Evolutionary conservation across 2,113 vertebrate genomes (phyloP).

Genomic region (Spheniscus mendiculus): DNA sequence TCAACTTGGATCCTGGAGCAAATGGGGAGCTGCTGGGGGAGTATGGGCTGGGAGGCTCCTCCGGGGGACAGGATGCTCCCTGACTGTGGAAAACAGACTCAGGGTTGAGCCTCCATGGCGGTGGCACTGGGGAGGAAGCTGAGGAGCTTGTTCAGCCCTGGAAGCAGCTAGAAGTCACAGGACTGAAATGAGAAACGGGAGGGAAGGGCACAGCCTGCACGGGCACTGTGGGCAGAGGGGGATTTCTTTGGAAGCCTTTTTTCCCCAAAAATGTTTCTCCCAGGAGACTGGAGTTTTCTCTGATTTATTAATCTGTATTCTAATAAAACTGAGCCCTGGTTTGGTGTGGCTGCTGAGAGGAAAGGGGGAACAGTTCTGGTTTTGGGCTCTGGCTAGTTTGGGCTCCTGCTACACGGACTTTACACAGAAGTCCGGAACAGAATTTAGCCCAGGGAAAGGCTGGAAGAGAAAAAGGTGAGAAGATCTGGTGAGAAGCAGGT

Average conservation of each 20-base stretch:
- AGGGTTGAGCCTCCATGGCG: fast-evolving
- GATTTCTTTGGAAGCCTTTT: background rate
- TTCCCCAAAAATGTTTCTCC: fast-evolving
- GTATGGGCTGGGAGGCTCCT: background rate
- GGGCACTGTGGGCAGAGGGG: background rate
- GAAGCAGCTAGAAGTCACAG: background rate
- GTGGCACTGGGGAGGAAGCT: background rate
- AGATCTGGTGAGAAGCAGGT: background rate
- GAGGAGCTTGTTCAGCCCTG: background rate
- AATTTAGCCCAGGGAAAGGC: background rate
- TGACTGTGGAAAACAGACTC: background rate
- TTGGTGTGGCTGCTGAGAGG: background rate
- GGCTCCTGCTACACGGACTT: background rate
- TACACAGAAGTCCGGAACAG: background rate
- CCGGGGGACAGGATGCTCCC: background rate
- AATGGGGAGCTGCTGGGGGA: background rate
- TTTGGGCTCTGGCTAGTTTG: background rate
- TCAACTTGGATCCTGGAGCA: background rate
- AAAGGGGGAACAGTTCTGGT: background rate
- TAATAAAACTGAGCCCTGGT: background rate
- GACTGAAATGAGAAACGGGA: background rate
- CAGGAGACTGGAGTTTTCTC: background rate
- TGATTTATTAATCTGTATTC: background rate
- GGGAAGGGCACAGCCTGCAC: background rate
- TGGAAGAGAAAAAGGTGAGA: background rate